Evolutionary conservation across 2,113 vertebrate species (phyloP), one percentile per base, ranked within the genome.

Genomic region (Petrocephalus microphthalmus): DNA sequence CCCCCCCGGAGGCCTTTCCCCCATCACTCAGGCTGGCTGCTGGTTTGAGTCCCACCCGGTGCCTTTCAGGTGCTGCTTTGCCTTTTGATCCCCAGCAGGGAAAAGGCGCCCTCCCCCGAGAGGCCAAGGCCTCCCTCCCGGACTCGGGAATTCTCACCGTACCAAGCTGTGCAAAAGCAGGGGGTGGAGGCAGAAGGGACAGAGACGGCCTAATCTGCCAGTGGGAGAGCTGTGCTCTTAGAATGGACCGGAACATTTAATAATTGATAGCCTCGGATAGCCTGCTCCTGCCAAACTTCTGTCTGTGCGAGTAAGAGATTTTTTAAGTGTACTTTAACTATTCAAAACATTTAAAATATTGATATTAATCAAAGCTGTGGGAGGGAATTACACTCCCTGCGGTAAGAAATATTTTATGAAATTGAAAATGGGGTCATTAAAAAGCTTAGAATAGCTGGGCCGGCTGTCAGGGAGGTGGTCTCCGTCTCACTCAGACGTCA

Each of bases 331-430:
- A 85, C 84, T 85, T 85, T 29, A 85, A 85, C 84, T 85, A 54
- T 85, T 85, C 52, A 85, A 85, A 85, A 85, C 84, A 85, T 85
- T 85, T 85, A 33, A 85, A 85, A 85, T 85, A 54, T 85, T 85
- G 51, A 85, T 85, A 85, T 85, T 53, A 85, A 85, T 85, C 84
- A 85, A 54, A 85, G 84, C 51, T 85, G 84, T 85, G 84, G 84
- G 84, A 85, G 47, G 51, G 84, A 85, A 85, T 85, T 85, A 53
- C 17, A 22, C 49, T 85, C 84, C 51, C 47, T 54, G 51, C n/a
- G 84, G 49, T 85, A 54, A 54, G 84, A 54, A 85, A 85, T 85
- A 85, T 85, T 85, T 85, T 37, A 85, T 85, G 84, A 85, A 52
- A 53, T 85, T 54, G 51, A 37, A 85, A 85, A 54, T 54, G 84